Evolutionary conservation across 2,797 vertebrate species (phyloP), one percentile per base, ranked within the genome.

Genomic region (Zenarchopterus dispar): DNA sequence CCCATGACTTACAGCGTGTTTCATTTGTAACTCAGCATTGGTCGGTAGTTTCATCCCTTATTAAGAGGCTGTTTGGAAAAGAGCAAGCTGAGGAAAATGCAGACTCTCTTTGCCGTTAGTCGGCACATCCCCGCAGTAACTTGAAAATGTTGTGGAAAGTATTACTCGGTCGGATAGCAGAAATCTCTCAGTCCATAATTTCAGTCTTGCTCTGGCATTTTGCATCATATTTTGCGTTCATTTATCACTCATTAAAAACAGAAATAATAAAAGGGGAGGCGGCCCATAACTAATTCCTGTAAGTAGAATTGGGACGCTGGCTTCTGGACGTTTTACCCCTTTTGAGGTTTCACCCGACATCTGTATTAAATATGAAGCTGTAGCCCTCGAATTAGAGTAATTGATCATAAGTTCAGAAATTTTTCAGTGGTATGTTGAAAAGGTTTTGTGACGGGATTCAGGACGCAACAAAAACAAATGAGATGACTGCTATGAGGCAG

Each of bases 71-170:
- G 54, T 89, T 89, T 88, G 71, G 85, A 88, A 85, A 82, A 72
- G 79, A 80, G 79, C 82, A 84, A 77, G 83, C 75, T 21, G 56
- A 75, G 79, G 85, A 75, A 70, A 86, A 79, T 81, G 73, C 63
- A 71, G 67, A 56, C 58, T 48, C 51, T 70, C 63, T 80, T 41
- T 1, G 4, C 67, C 50, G 77, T 78, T 75, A 81, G 78, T 87
- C 81, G 85, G 77, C 65, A 46, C 53, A 59, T 78, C 62, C 43
- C 75, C 45, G 18, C 66, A 73, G 71, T 18, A 60, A 80, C 86
- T 85, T 89, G 52, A 84, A 73, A 41, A 73, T 78, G 76, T 91
- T 88, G 88, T 88, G 87, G 87, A 92, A 93, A 91, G 73, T 82
- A 90, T 91, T 85, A 85, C 77, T 19, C 52, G 58, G 69, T 77